These are phyloP conservation scores for Caranx melampygus DNA, from an alignment of 2,113 vertebrate genomes.

Conservation along the genomic window DNA sequence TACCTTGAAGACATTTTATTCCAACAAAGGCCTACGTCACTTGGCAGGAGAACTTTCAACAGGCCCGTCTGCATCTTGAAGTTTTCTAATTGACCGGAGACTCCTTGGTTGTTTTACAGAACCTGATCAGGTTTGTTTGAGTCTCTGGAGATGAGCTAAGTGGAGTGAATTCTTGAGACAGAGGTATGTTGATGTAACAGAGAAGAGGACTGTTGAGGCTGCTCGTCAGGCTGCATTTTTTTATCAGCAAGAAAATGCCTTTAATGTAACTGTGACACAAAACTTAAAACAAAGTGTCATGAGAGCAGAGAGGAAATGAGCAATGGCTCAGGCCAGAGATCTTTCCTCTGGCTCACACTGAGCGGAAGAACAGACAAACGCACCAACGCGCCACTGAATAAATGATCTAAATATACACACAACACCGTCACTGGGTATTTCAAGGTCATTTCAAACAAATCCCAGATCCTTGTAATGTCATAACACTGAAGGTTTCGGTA, in stretches of 20 bases:
- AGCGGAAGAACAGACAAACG: constrained; percentile 4
- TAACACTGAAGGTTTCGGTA: background rate
- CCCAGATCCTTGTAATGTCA: background rate
- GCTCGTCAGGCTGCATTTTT: background rate
- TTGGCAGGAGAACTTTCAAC: background rate
- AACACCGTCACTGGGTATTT: background rate
- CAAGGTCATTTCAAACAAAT: background rate
- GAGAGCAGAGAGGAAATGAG: constrained; percentile 21
- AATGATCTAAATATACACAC: background rate
- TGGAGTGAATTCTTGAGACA: constrained; percentile 4
- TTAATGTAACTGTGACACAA: constrained; percentile 23
- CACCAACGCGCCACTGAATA: background rate
- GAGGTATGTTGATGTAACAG: background rate
- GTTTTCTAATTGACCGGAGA: background rate
- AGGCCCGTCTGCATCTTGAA: background rate
- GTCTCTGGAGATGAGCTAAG: background rate
- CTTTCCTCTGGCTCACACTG: constrained; percentile 3
- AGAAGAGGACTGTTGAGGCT: background rate
- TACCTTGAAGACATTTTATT: background rate
- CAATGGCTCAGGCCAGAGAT: constrained; percentile 21
- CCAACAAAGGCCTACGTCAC: background rate
- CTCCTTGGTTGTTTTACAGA: background rate
- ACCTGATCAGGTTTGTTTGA: constrained; percentile 1
- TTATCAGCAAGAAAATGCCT: constrained; percentile 20
- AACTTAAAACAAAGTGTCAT: constrained; percentile 36